Conservation (phyloP, 1,140 invertebrate species). For the Drosophila nebulosa region DNA sequence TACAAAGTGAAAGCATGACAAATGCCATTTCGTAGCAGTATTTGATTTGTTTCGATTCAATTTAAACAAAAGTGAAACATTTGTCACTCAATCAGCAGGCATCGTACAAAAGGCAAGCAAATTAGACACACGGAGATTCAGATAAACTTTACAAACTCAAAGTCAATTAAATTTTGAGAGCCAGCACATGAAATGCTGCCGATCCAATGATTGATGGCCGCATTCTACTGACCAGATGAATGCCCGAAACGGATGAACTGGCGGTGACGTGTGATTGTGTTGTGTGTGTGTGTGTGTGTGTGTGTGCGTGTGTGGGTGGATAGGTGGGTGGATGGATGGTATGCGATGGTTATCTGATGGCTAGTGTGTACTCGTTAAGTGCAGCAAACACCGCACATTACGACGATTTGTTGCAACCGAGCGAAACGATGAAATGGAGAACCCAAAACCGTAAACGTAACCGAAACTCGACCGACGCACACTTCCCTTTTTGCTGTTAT, state of each 20-base stretch:
- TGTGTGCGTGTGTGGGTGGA: neutral
- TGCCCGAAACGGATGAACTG: neutral
- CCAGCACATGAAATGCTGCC: slow-evolving; percentile 24
- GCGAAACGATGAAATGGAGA: slow-evolving; percentile 44
- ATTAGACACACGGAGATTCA: slow-evolving; percentile 41
- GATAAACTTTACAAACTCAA: slow-evolving; percentile 54
- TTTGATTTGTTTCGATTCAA: slow-evolving; percentile 15
- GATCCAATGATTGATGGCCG: slow-evolving; percentile 58
- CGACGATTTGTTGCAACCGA: slow-evolving; percentile 55
- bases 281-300: neutral
- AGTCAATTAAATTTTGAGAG: slow-evolving; percentile 73
- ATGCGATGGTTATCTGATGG: neutral
- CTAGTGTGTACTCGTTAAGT: slow-evolving; percentile 54
- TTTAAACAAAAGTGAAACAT: slow-evolving; percentile 42
- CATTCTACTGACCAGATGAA: slow-evolving; percentile 49
- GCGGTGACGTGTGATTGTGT: neutral
- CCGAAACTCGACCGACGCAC: neutral
- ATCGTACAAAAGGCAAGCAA: slow-evolving; percentile 31
- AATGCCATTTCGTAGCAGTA: slow-evolving; percentile 19
- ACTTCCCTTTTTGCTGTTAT: neutral
- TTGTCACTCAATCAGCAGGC: slow-evolving; percentile 54
- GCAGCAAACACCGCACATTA: slow-evolving; percentile 71
- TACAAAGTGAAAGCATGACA: neutral
- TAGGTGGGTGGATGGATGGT: neutral
- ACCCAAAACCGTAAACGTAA: slow-evolving; percentile 20